Conservation (phyloP, 2,797 vertebrate genomes). For the Kryptopterus vitreolus region DNA sequence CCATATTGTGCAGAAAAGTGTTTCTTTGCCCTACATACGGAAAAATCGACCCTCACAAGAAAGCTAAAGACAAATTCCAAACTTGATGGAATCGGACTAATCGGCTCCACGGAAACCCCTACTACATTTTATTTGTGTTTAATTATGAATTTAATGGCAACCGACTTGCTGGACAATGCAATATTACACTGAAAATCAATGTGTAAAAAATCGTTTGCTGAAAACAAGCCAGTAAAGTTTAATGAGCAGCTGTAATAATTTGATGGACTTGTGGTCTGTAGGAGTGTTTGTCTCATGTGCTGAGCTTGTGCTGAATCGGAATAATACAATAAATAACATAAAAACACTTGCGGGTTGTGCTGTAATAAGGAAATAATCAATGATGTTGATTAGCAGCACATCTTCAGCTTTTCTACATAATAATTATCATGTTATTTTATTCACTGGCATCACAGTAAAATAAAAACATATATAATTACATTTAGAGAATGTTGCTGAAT, state of each 20-base stretch:
- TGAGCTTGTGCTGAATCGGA: constrained; percentile 13
- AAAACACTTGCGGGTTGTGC: background rate
- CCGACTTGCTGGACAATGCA: background rate
- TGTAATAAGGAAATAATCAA: background rate
- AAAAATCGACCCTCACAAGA: background rate
- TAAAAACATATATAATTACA: background rate
- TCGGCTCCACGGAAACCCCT: background rate
- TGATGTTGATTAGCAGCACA: background rate
- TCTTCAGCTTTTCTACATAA: no score
- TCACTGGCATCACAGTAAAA: no score
- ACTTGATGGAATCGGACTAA: background rate
- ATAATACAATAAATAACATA: background rate
- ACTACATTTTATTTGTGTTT: background rate
- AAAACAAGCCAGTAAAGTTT: background rate
- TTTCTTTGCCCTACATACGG: no score
- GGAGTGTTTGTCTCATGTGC: background rate
- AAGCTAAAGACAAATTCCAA: no score
- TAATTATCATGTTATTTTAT: no score
- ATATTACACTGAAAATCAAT: background rate
- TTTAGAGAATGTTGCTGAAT: background rate
- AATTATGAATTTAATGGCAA: background rate
- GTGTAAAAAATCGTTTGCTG: background rate
- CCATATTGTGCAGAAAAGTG: background rate
- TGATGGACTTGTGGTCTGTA: background rate
- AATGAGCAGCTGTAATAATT: background rate